A percentile compares a stretch with the other conserved stretches of the same genome.
phyloP scores from a whole-genome alignment of 2,888 invertebrate genomes.

The Scaptomyza tumidula region DNA sequence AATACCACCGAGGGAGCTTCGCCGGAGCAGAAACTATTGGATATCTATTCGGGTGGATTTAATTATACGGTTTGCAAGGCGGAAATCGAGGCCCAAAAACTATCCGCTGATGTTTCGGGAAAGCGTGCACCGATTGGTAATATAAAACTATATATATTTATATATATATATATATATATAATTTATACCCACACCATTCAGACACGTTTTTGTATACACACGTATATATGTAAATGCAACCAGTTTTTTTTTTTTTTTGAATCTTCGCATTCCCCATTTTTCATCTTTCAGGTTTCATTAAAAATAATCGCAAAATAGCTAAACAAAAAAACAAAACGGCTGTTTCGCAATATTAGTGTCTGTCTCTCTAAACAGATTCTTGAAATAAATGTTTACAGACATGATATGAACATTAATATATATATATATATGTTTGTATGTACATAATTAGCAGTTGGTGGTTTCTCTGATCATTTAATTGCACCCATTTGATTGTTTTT shows the following conservation, averaged over 20 bases:
- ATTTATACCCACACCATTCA: neutral
- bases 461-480: conserved; percentile 52
- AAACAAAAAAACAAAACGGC: conserved; percentile 1
- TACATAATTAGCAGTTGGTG: conserved; percentile 33
- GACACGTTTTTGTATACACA: neutral
- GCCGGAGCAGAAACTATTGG: conserved; percentile 51
- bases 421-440: neutral
- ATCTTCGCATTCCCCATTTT: conserved; percentile 34
- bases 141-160: neutral
- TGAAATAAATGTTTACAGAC: conserved; percentile 1
- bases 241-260: conserved; percentile 33
- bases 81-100: conserved; percentile 83
- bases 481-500: conserved; percentile 28
- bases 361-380: conserved; percentile 1
- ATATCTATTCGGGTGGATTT: conserved; percentile 65
- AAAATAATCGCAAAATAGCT: conserved; percentile 32
- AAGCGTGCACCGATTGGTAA: conserved; percentile 84
- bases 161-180: neutral
- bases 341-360: conserved; percentile 6
- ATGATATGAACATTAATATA: conserved; percentile 3
- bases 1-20: conserved; percentile 73
- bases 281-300: conserved; percentile 47
- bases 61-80: conserved; percentile 84
- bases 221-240: conserved; percentile 43
- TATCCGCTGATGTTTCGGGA: conserved; percentile 81